Conservation (phyloP, 2,888 invertebrate genomes). For the Margaritifera margaritifera region DNA sequence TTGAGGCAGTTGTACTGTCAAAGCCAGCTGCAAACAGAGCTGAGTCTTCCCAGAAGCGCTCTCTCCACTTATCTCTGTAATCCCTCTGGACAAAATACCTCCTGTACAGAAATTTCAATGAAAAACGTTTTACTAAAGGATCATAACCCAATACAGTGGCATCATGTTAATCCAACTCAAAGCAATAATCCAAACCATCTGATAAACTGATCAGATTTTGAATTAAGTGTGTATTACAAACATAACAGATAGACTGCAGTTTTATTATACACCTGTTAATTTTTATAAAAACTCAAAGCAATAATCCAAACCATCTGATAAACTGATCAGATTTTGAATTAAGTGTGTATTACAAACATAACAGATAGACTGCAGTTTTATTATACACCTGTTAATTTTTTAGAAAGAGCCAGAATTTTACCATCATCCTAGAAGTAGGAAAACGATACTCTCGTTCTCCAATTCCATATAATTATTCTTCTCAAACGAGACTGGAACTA, state of each 20-base stretch:
- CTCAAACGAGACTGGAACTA: no score
- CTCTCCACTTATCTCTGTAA: slow-evolving; percentile 87
- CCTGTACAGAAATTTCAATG: slow-evolving; percentile 73
- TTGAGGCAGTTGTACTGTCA: slow-evolving; percentile 79
- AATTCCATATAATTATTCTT: no score
- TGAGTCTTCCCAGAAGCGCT: slow-evolving; percentile 89
- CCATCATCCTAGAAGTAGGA: no score
- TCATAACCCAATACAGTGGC: neutral
- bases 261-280: no score
- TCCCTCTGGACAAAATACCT: slow-evolving; percentile 80
- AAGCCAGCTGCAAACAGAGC: slow-evolving; percentile 82
- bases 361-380: neutral
- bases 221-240: no score
- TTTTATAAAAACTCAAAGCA: slow-evolving; percentile 2
- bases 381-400: no score
- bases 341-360: neutral
- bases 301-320: neutral
- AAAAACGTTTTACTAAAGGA: neutral
- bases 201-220: no score
- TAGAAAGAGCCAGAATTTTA: no score
- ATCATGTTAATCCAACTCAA: neutral
- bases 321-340: no score
- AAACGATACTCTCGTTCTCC: no score
- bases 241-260: neutral
- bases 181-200: neutral